Conservation (phyloP, 2,888 invertebrate genomes). For the Dicycla oo region DNA sequence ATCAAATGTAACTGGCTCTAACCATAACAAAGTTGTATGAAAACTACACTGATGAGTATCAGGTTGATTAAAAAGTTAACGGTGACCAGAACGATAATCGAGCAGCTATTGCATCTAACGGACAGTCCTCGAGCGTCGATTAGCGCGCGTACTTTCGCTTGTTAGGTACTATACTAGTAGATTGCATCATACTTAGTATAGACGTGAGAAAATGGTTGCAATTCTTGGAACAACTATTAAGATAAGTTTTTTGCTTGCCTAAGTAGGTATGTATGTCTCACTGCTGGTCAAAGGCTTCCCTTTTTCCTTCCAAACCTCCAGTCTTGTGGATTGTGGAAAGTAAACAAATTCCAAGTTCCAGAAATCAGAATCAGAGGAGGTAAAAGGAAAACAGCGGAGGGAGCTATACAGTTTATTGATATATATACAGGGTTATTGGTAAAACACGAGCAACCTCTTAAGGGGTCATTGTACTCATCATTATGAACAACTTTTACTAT, state of each 20-base stretch:
- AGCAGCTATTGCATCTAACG: conserved; percentile 5
- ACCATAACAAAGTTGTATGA: conserved; percentile 1
- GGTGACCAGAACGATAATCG: conserved; percentile 18
- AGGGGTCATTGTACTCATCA: too few relatives aligned
- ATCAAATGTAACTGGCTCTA: not conserved
- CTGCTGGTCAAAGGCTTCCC: too few relatives aligned
- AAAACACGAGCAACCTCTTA: too few relatives aligned
- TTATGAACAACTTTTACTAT: too few relatives aligned
- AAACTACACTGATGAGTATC: not conserved
- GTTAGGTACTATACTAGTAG: not conserved
- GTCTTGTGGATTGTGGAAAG: too few relatives aligned
- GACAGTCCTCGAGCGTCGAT: conserved; percentile 7
- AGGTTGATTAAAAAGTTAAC: conserved; percentile 18
- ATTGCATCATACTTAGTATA: not conserved
- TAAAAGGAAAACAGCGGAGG: not conserved
- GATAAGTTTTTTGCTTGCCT: too few relatives aligned
- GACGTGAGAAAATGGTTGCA: not conserved
- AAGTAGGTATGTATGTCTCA: too few relatives aligned
- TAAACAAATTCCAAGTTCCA: too few relatives aligned
- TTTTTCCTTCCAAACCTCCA: too few relatives aligned
- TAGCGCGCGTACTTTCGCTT: conserved; percentile 34
- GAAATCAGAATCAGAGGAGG: too few relatives aligned
- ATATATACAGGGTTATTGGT: too few relatives aligned
- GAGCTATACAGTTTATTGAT: not conserved
- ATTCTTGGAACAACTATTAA: too few relatives aligned